Conservation (phyloP, 2,113 vertebrate species). For the Psophia crepitans region DNA sequence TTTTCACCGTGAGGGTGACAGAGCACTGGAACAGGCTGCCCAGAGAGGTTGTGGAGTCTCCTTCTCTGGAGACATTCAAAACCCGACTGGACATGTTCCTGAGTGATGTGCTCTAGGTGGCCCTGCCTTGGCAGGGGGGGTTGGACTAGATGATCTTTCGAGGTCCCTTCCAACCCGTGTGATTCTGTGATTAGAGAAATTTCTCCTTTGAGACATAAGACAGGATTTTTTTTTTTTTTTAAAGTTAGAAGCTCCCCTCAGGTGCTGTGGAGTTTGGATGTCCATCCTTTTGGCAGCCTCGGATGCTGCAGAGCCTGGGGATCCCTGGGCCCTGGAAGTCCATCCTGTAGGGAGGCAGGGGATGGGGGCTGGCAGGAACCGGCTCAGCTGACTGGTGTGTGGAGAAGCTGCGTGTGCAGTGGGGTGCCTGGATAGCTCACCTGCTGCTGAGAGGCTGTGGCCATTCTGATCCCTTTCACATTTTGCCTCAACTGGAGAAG, state of each 20-base stretch:
- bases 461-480: background rate
- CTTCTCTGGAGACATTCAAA: no score
- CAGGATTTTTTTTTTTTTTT: background rate
- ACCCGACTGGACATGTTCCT: no score
- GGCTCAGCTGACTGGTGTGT: background rate
- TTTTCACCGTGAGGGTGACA: no score
- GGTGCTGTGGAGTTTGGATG: background rate
- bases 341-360: background rate
- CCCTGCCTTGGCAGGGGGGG: no score
- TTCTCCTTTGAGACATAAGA: background rate
- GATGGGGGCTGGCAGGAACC: background rate
- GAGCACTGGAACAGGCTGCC: no score
- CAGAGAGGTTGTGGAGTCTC: no score
- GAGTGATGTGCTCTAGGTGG: no score
- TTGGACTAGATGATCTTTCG: no score
- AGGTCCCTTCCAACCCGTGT: no score
- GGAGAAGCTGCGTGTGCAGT: fast-evolving
- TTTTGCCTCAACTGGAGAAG: background rate
- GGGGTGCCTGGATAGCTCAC: background rate
- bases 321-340: background rate
- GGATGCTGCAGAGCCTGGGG: background rate
- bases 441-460: background rate
- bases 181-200: background rate
- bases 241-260: background rate
- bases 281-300: background rate